phyloP scores from a whole-genome alignment of 2,113 vertebrate genomes.

The Coryphaenoides rupestris region DNA sequence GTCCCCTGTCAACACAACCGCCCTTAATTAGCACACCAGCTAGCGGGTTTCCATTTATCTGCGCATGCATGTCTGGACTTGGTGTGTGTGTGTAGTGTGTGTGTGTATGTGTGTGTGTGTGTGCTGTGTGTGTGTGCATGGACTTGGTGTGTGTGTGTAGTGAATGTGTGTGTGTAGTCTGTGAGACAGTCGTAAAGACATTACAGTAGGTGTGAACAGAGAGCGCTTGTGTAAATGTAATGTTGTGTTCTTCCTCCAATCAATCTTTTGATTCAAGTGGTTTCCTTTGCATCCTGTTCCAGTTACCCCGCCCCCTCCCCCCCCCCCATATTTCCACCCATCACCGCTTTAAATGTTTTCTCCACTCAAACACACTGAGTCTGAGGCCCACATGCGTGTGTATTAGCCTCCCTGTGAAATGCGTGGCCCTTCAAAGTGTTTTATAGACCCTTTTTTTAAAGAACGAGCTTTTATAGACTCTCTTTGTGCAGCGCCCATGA shows the following conservation, averaged over 20 bases:
- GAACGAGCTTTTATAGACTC: too few relatives aligned
- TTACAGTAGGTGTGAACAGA: background rate
- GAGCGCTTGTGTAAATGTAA: background rate
- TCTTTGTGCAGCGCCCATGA: too few relatives aligned
- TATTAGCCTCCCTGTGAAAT: background rate
- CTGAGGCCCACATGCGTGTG: background rate
- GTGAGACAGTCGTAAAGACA: background rate
- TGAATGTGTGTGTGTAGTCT: background rate
- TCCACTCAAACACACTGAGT: background rate
- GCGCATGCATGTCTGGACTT: background rate
- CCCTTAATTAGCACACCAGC: conserved; percentile 29
- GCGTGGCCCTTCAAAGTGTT: background rate
- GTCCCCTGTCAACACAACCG: conserved; percentile 7
- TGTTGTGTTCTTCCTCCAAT: background rate
- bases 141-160: background rate
- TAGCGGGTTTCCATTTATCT: background rate
- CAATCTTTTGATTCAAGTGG: background rate
- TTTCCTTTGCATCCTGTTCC: background rate
- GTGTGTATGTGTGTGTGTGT: background rate
- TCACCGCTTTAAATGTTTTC: too few relatives aligned
- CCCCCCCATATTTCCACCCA: too few relatives aligned
- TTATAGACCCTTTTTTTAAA: too few relatives aligned
- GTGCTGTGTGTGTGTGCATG: background rate
- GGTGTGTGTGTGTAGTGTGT: background rate
- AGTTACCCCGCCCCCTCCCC: too few relatives aligned